These are phyloP conservation scores for Polietes domitor DNA, from an alignment of 2,888 invertebrate species.

Conservation along the genomic window DNA sequence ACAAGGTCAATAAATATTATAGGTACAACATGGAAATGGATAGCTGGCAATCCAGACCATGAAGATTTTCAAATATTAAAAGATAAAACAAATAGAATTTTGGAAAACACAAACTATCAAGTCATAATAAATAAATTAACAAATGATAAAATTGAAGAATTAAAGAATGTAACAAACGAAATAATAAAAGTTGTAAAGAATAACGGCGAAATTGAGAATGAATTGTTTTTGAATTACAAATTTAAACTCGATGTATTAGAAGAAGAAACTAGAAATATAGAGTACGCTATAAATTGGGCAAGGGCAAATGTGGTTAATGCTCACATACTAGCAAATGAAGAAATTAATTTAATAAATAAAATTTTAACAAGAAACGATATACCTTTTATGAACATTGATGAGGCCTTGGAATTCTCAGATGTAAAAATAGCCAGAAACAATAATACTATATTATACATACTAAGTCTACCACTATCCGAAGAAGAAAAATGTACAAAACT, in stretches of 20 bases:
- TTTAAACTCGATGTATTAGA: conserved; percentile 61
- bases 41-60: conserved; percentile 20
- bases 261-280: conserved; percentile 56
- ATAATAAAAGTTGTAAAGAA: conserved; percentile 46
- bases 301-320: conserved; percentile 53
- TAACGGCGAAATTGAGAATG: conserved; percentile 1
- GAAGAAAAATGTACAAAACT: conserved; percentile 46
- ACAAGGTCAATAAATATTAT: conserved; percentile 44
- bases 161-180: conserved; percentile 51
- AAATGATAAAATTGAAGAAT: conserved; percentile 48
- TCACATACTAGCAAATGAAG: conserved; percentile 44
- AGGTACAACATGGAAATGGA: conserved; percentile 54
- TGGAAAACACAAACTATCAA: conserved; percentile 52
- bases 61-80: conserved; percentile 43
- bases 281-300: conserved; percentile 59
- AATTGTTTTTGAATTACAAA: conserved; percentile 43
- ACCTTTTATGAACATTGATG: conserved; percentile 58
- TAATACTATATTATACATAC: conserved; percentile 51
- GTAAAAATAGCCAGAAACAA: conserved; percentile 59
- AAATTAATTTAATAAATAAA: conserved; percentile 50
- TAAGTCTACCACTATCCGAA: conserved; percentile 52
- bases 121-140: conserved; percentile 54
- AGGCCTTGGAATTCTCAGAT: conserved; percentile 64
- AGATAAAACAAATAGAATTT: conserved; percentile 35
- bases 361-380: conserved; percentile 59